Base-by-base conservation (phyloP, 2,888 invertebrate species). In the Trachelus iudaicus region DNA sequence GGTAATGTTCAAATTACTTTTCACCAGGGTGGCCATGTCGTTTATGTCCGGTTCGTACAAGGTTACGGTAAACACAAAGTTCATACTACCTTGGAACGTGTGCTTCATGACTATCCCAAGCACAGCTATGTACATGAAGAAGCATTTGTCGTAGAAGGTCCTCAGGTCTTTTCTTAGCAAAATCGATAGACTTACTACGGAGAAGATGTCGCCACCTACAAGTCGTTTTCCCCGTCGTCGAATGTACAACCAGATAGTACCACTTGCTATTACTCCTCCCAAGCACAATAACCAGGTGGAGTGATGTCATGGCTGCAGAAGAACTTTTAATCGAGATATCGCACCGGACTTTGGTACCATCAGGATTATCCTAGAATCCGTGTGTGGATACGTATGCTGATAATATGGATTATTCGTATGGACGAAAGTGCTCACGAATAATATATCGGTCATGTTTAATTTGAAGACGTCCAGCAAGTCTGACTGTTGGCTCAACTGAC, bases 41-140 rank as follows among this genome's bases (percentile, higher is more conserved):
- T 92, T 83, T 11, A 92, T 88, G 69, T 92, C 90, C 1, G 90
- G 88, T 11, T 87, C 80, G 33, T 87, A 84, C 3, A 87, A 84
- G 33, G 88, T 89, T 37, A 90, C 86, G 13, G 92, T 89, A 76
- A 92, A 77, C 76, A 88, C 90, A 75, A 91, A 90, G 1, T 90
- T 92, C 30, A 92, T 83, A 77, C 91, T 91, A 2, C 92, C 89
- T n/a, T 86, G 87, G 78, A 90, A 92, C 0, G 91, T 89, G 4
- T 85, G 89, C 37, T 89, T 85, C 23, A 92, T 90, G 9, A 92
- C 82, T 79, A 91, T 56, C 9, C 56, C 56, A 9, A 56, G 56
- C 9, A 56, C 23, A 23, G 56, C 56, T 15, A 56, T 56, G 23
- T 56, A 56, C 23, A 56, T 23, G 56, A 56, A 56, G 56, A 56